phyloP scores from a whole-genome alignment of 1,140 invertebrate genomes.

The Lutraria rhynchaena region DNA sequence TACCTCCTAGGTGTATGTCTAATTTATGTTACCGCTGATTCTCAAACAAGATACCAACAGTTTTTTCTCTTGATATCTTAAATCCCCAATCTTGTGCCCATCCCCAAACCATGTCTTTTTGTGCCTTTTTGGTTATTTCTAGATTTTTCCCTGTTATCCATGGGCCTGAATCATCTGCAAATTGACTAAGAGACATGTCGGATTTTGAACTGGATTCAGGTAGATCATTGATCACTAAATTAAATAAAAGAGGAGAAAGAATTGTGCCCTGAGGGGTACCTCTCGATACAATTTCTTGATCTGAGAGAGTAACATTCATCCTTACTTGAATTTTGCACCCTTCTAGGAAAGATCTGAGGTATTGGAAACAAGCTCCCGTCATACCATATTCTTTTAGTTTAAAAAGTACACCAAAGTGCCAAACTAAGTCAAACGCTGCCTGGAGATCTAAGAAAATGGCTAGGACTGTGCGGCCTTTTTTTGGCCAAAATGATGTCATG shows the following conservation, averaged over 20 bases:
- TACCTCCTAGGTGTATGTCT: not conserved
- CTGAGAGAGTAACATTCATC: not conserved
- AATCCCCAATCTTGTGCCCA: constrained; percentile 15
- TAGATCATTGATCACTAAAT: constrained; percentile 20
- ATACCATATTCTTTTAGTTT: constrained; percentile 10
- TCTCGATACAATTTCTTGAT: not conserved
- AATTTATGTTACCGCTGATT: not conserved
- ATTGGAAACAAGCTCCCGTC: not conserved
- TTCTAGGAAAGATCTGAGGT: not conserved
- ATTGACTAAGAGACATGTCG: constrained; percentile 20
- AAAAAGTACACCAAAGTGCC: constrained; percentile 1
- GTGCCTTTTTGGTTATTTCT: not conserved
- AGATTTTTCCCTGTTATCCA: constrained; percentile 15
- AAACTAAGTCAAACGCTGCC: constrained; percentile 13
- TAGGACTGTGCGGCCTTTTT: not conserved
- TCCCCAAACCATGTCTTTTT: not conserved
- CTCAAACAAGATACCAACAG: not conserved
- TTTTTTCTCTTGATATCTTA: constrained; percentile 1
- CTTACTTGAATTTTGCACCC: not conserved
- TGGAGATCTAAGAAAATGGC: not conserved
- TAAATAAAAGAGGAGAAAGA: constrained; percentile 20
- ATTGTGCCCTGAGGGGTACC: constrained; percentile 1
- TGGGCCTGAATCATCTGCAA: constrained; percentile 29
- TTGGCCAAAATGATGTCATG: constrained; percentile 4
- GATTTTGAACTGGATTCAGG: not conserved